Evolutionary conservation across 2,113 vertebrate genomes (phyloP).

Genomic region (Actinemys pallida): DNA sequence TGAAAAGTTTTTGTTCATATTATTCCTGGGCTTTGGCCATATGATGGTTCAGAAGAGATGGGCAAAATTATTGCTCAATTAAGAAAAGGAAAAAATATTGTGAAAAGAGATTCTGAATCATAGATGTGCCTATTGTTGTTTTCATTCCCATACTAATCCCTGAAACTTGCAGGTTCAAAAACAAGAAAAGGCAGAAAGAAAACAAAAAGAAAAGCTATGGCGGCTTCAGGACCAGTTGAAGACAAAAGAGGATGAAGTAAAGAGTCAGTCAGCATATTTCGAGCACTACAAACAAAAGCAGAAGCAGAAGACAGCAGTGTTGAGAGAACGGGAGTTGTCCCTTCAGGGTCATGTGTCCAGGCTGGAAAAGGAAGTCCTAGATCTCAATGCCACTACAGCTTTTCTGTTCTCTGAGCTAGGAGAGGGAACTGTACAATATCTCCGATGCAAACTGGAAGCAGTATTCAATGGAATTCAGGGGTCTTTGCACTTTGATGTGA

Average conservation of each 20-base stretch:
- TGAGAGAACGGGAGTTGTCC: slow-evolving; percentile 77
- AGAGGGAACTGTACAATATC: background rate
- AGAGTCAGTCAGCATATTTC: slow-evolving; percentile 84
- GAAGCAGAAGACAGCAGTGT: slow-evolving; percentile 77
- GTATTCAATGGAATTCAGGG: background rate
- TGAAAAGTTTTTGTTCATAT: background rate
- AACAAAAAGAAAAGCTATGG: slow-evolving; percentile 77
- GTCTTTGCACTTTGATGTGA: background rate
- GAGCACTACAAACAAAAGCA: slow-evolving; percentile 84
- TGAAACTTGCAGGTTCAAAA: slow-evolving; percentile 76
- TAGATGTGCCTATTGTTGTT: background rate
- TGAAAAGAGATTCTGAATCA: background rate
- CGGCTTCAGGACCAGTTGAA: slow-evolving; percentile 83
- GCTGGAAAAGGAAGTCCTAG: slow-evolving; percentile 82
- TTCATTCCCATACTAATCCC: background rate
- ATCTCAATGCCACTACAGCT: slow-evolving; percentile 68
- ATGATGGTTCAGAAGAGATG: background rate
- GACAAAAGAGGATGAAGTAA: slow-evolving; percentile 84
- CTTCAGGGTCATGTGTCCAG: slow-evolving; percentile 79
- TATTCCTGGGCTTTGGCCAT: background rate
- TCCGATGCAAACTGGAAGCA: slow-evolving; percentile 35
- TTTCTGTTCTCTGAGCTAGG: slow-evolving; percentile 59
- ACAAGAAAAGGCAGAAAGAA: slow-evolving; percentile 77
- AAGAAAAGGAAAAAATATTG: background rate
- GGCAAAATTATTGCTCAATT: background rate